These are phyloP conservation scores for Auanema freiburgensis DNA, from an alignment of 2,888 invertebrate species.

Conservation along the genomic window DNA sequence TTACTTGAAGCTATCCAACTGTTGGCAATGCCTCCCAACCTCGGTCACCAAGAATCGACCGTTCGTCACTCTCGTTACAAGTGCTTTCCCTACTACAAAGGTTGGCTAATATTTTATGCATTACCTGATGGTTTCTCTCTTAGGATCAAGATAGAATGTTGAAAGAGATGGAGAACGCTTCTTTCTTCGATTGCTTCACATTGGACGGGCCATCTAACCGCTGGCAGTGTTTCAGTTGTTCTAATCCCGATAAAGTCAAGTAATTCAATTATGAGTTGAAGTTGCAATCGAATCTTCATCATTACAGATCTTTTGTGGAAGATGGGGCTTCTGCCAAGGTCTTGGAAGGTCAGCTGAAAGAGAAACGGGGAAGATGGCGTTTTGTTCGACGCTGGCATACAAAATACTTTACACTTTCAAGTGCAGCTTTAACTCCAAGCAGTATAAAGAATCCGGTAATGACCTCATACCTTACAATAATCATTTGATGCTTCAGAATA, in stretches of 20 bases:
- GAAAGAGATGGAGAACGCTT: conserved; percentile 81
- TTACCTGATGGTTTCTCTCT: background rate
- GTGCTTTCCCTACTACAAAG: conserved; percentile 87
- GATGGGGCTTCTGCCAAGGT: conserved; percentile 35
- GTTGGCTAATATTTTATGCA: conserved; percentile 65
- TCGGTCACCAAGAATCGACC: conserved; percentile 76
- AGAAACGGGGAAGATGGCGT: conserved; percentile 88
- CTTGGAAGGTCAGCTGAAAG: conserved; percentile 78
- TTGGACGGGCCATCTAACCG: conserved; percentile 72
- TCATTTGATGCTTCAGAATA: conserved; percentile 24
- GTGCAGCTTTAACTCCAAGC: conserved; percentile 81
- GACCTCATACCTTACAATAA: conserved; percentile 1
- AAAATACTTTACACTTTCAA: conserved; percentile 88
- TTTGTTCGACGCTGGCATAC: conserved; percentile 89
- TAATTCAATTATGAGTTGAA: conserved; percentile 63
- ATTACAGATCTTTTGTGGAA: conserved; percentile 31
- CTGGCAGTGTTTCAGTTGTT: conserved; percentile 92
- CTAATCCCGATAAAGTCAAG: conserved; percentile 83
- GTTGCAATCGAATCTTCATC: conserved; percentile 15
- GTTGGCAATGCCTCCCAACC: conserved; percentile 90
- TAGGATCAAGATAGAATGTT: conserved; percentile 83
- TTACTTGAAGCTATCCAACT: conserved; percentile 74
- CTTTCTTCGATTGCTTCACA: conserved; percentile 91
- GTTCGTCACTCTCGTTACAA: conserved; percentile 81
- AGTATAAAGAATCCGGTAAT: conserved; percentile 27